These are phyloP conservation scores for Celastrina argiolus DNA, from an alignment of 2,888 invertebrate species.

Conservation along the genomic window DNA sequence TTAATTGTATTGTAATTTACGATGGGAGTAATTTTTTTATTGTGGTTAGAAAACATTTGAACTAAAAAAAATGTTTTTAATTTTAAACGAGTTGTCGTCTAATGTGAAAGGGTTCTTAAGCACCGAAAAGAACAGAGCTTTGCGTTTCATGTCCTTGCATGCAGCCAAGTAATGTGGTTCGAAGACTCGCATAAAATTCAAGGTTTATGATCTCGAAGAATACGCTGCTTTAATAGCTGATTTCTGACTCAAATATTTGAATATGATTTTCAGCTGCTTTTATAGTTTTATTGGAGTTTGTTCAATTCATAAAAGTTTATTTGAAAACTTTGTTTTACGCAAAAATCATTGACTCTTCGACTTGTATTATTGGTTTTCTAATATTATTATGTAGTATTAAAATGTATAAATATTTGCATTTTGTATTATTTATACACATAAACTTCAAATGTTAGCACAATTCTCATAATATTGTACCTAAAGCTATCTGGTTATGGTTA, in stretches of 20 bases:
- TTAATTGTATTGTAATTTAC: too few species aligned
- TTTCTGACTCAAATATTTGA: slow-evolving; percentile 13
- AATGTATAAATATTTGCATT: too few species aligned
- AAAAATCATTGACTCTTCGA: background rate
- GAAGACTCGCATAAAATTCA: slow-evolving; percentile 16
- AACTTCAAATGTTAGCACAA: too few species aligned
- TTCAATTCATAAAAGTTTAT: background rate
- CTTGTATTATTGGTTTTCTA: too few species aligned
- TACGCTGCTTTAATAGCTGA: slow-evolving; percentile 11
- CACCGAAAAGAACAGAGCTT: slow-evolving; percentile 11
- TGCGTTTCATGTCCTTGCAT: slow-evolving; percentile 9
- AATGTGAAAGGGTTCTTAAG: background rate
- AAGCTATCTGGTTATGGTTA: too few species aligned
- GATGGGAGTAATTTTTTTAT: too few species aligned
- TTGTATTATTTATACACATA: too few species aligned
- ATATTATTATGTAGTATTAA: too few species aligned
- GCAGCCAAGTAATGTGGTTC: slow-evolving; percentile 6
- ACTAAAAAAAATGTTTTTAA: background rate
- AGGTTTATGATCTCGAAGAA: slow-evolving; percentile 14
- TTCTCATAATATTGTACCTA: too few species aligned
- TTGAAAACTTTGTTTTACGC: background rate
- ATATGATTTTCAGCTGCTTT: slow-evolving; percentile 4
- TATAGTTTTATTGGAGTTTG: background rate
- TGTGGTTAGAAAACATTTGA: too few species aligned
- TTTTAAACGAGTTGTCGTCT: background rate